These are phyloP conservation scores for Agelas oroides DNA, from an alignment of 37 sponge, comb jelly and placozoan genomes.

Conservation along the genomic window DNA sequence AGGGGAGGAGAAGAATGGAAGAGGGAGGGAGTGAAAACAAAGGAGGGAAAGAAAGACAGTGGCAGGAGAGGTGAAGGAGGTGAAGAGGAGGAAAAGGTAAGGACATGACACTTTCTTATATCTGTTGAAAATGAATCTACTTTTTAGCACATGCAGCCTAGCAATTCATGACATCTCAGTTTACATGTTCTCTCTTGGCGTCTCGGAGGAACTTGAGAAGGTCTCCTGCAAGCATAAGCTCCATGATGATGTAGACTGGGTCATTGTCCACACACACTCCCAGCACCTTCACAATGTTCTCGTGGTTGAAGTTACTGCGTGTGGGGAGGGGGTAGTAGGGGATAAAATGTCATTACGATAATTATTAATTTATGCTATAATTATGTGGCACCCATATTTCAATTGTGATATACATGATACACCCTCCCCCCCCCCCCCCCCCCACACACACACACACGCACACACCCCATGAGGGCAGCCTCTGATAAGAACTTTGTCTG, in stretches of 20 bases:
- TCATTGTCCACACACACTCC: slow-evolving; percentile 86
- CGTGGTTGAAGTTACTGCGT: slow-evolving; percentile 79
- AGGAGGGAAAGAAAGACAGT: too few species aligned
- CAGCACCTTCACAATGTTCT: slow-evolving; percentile 76
- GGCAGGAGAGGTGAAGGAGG: too few species aligned
- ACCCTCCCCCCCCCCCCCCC: background rate
- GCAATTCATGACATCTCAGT: too few species aligned
- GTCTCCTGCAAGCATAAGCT: slow-evolving; percentile 88
- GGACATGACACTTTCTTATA: too few species aligned
- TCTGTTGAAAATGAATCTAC: too few species aligned
- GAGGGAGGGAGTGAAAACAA: background rate
- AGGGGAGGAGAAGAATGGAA: background rate
- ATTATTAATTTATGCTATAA: too few species aligned
- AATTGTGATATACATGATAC: too few species aligned
- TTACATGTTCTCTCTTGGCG: slow-evolving; percentile 70
- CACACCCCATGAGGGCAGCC: slow-evolving; percentile 79
- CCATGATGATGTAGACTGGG: slow-evolving; percentile 87
- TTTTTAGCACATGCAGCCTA: too few species aligned
- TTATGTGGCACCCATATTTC: too few species aligned
- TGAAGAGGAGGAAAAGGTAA: too few species aligned
- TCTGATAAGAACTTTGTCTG: slow-evolving; percentile 79
- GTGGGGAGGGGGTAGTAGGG: background rate
- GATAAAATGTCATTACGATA: background rate
- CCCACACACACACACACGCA: background rate
- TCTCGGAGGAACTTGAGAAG: slow-evolving; percentile 80